Evolutionary conservation across 1,140 invertebrate genomes (phyloP), one percentile per base, ranked within the genome.

Genomic region (Sycophila sp.): DNA sequence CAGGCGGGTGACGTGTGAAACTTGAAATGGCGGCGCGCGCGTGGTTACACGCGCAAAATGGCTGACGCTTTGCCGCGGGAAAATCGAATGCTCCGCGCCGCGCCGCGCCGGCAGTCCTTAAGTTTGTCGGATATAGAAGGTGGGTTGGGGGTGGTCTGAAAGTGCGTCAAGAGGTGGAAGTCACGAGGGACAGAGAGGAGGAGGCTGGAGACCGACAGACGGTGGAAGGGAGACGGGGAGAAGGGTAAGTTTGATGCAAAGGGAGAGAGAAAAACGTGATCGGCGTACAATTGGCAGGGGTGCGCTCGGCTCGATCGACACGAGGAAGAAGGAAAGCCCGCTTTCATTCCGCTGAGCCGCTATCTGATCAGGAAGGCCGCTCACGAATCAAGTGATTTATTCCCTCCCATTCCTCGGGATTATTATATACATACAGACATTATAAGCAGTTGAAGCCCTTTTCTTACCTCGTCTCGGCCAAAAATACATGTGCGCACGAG

Each of bases 11-110:
- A 42, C 4, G 42, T 45, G 42, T 8, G 6, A 47, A 47, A 8
- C 19, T 47, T 13, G 15, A 53, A 28, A 53, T 28, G 49, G 49
- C 49, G 49, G 19, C 22, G 15, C 7, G 5, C 19, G n/a, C n/a
- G 45, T 47, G 3, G n/a, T 2, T 19, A 19, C 11, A 5, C 7
- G 26, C 19, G 3, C 13, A 53, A 53, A 53, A 53, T 28, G 49
- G 22, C 24, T 13, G 4, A 11, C 22, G 22, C 47, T 2, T 11
- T 26, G n/a, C n/a, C 71, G 62, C 53, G 73, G 38, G 73, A 68
- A 77, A 77, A 76, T 36, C n/a, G 17, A 56, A 17, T 22, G 69
- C 38, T 45, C 60, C 45, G 69, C 38, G 56, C 15, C 13, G 69
- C 38, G 55, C 60, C 45, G 69, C 38, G 56, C 15, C 42, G 6